Conservation (phyloP, 1,140 invertebrate genomes). For the Dendroctonus valens region DNA sequence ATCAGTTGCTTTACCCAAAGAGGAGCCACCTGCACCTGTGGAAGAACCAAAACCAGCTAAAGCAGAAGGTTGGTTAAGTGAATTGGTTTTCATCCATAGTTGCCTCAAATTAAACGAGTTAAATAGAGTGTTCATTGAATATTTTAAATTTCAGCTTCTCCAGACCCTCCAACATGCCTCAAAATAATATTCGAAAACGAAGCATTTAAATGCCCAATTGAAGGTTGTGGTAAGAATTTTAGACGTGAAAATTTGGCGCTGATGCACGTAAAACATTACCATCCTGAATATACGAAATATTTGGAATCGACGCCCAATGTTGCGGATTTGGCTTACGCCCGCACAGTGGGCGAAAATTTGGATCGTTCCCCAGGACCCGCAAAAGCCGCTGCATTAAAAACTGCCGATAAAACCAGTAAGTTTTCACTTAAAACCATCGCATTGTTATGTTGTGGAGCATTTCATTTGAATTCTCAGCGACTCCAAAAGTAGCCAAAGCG, state of each 20-base stretch:
- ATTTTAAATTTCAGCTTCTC: slow-evolving; percentile 1
- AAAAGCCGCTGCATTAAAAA: slow-evolving; percentile 7
- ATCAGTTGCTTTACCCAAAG: no score
- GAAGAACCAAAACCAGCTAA: background rate
- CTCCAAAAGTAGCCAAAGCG: slow-evolving; percentile 25
- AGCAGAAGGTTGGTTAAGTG: background rate
- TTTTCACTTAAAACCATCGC: background rate
- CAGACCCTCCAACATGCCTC: slow-evolving; percentile 29
- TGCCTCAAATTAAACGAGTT: background rate
- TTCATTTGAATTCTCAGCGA: background rate
- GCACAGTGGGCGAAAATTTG: slow-evolving; percentile 63
- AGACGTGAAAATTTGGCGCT: slow-evolving; percentile 84
- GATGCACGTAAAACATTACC: slow-evolving; percentile 92
- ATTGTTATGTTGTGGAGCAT: background rate
- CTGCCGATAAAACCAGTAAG: background rate
- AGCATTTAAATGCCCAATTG: slow-evolving; percentile 74
- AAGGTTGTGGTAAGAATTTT: slow-evolving; percentile 83
- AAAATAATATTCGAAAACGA: slow-evolving; percentile 57
- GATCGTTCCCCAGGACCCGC: slow-evolving; percentile 41
- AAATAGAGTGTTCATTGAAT: background rate
- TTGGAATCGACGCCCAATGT: slow-evolving; percentile 80
- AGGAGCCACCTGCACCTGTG: background rate
- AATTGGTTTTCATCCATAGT: background rate
- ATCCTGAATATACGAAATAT: slow-evolving; percentile 74
- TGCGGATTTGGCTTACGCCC: slow-evolving; percentile 76